Evolutionary conservation across 2,797 vertebrate species (phyloP), one percentile per base, ranked within the genome.

Genomic region (Poecilia picta): DNA sequence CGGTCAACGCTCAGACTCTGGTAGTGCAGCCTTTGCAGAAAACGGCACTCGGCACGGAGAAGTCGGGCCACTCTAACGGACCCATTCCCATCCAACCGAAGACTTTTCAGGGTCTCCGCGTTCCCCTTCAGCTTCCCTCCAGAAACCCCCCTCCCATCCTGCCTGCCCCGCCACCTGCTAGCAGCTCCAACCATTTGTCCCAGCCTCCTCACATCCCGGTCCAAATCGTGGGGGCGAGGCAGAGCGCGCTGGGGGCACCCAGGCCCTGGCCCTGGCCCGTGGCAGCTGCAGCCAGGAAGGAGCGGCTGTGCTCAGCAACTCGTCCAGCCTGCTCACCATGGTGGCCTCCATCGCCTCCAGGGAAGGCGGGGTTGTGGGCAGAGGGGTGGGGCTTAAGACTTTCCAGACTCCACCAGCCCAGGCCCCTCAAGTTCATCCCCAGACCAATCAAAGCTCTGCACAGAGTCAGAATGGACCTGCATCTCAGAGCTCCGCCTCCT

Each of bases 21-120:
- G 97, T 99, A 76, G 98, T 99, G 45, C 98, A 99, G 76, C 98
- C 98, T 0, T 86, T 99, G 66, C 98, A 98, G 92, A 97, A 97
- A 81, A 85, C 82, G 2, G 81, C 92, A 0, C 85, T 95, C 31
- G 78, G 93, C 16, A 57, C 85, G 0, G 89, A 96, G 74, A 96
- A 94, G 85, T 53, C 83, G 0, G 89, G 89, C 55, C 92, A 92
- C 25, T 87, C 88, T 0, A 92, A 88, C 0, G 94, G 95, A 0
- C 97, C 97, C 3, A 78, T 98, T 77, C 97, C 97, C 77, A 98
- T 99, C 87, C 98, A 98, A 47, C 97, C 98, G 33, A 99, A 99
- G 82, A 95, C 93, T 0, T 77, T 94, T 51, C 95, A 95, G 81
- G 92, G 95, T 0, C 92, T 95, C 51, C 93, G 95, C 3, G 73